Conservation (phyloP, 53 echinoderm and acorn worm species). For the Echinarachnius parma region DNA sequence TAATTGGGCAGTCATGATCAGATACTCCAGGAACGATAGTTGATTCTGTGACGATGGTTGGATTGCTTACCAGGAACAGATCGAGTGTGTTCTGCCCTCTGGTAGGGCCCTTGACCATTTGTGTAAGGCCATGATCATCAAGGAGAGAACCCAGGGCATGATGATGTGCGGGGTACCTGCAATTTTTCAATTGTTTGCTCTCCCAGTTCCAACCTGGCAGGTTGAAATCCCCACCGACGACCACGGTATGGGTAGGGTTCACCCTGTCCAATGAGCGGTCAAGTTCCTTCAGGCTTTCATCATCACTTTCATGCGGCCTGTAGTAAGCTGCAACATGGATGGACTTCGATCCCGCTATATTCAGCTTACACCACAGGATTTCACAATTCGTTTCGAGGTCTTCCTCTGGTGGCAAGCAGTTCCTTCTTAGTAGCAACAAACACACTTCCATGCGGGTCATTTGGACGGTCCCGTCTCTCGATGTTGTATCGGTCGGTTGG, state of each 20-base stretch:
- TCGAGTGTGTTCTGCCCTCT: constrained; percentile 21
- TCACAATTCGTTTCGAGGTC: constrained; percentile 17
- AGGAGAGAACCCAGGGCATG: constrained; percentile 2
- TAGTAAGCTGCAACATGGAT: constrained; percentile 22
- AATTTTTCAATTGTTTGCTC: neutral
- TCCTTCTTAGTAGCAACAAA: constrained; percentile 5
- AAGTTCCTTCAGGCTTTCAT: neutral
- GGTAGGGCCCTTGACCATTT: constrained; percentile 10
- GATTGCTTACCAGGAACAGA: constrained; percentile 1
- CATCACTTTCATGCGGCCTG: constrained; percentile 12
- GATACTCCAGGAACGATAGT: constrained; percentile 15
- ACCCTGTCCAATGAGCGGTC: neutral
- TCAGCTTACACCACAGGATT: constrained; percentile 13
- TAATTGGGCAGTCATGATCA: constrained; percentile 24
- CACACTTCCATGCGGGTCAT: neutral
- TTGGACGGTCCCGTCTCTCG: neutral
- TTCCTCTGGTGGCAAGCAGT: neutral
- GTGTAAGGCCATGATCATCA: constrained; percentile 19
- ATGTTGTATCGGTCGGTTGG: neutral
- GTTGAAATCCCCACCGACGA: constrained; percentile 11
- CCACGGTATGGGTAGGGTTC: neutral
- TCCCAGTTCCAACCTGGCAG: constrained; percentile 32
- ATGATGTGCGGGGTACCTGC: neutral
- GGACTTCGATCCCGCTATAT: constrained; percentile 12
- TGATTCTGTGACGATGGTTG: neutral